Evolutionary conservation across 2,888 invertebrate genomes (phyloP).

Genomic region (Andrena praecox): DNA sequence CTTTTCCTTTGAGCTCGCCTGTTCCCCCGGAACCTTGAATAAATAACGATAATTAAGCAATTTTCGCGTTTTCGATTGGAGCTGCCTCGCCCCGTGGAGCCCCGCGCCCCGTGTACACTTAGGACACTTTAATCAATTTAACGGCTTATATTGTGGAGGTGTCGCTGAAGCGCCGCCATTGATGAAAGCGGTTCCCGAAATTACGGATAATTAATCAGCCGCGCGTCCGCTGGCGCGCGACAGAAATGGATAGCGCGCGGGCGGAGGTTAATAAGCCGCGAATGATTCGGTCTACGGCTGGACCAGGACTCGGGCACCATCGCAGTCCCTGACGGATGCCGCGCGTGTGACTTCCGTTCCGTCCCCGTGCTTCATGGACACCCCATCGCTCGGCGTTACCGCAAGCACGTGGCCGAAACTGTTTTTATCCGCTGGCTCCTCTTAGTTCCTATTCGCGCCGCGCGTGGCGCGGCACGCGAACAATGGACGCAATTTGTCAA

Average conservation of each 20-base stretch:
- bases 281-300: conserved; percentile 65
- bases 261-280: conserved; percentile 70
- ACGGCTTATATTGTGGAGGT: background rate
- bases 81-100: too few species aligned
- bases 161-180: conserved; percentile 8
- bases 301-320: conserved; percentile 59
- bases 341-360: conserved; percentile 66
- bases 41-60: conserved; percentile 37
- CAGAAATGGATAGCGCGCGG: conserved; percentile 33
- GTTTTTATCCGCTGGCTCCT: background rate
- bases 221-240: background rate
- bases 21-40: conserved; percentile 3
- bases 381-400: conserved; percentile 28
- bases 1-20: conserved; percentile 19
- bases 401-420: conserved; percentile 15
- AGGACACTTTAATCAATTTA: conserved; percentile 21
- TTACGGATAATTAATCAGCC: conserved; percentile 50
- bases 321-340: conserved; percentile 71
- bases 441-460: too few species aligned
- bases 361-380: conserved; percentile 50
- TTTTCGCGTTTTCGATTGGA: conserved; percentile 2
- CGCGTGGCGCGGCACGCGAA: too few species aligned
- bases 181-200: conserved; percentile 27
- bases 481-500: too few species aligned
- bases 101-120: background rate